Evolutionary conservation across 2,113 vertebrate species (phyloP), one percentile per base, ranked within the genome.

Genomic region (Picathartes gymnocephalus): DNA sequence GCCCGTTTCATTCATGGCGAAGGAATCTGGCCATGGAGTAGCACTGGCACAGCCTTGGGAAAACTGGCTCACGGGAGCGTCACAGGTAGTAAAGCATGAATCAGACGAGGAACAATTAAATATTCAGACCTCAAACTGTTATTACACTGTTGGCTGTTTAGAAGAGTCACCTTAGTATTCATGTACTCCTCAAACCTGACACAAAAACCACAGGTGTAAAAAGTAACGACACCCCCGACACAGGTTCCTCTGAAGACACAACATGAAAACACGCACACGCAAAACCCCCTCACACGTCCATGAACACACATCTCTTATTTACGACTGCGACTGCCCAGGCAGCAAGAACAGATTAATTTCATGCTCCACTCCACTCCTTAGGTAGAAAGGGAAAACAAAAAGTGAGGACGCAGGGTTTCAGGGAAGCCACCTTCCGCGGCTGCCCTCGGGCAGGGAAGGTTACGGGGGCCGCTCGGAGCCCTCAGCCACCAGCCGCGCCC

Each of bases 61-160:
- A 88, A 95, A 90, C 50, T 2, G 3, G 37, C 86, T 88, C 83
- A 78, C 1, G 0, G 71, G 71, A 86, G 57, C 4, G 7, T 94
- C 58, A 57, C 14, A 25, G 81, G 73, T 37, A 44, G 72, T 11
- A 77, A 78, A 76, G 54, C 16, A 30, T 90, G 92, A 93, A 83
- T 92, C 93, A 81, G 51, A 92, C 7, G 30, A 56, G 82, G 76
- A 86, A 64, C 53, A 69, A 56, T 81, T 83, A 83, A 44, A 86
- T 45, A 62, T 4, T 37, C 65, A 71, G 60, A 74, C 9, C 77
- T 83, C 48, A 20, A 7, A 71, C 1, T 23, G 62, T 16, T 7
- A 39, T 21, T 44, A 53, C 28, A 15, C 14, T 45, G 28, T 4
- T 13, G 4, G 40, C 40, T 51, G 28, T 35, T 37, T 21, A 20